Conservation (phyloP, 2,113 vertebrate genomes). For the Aldabrachelys gigantea region DNA sequence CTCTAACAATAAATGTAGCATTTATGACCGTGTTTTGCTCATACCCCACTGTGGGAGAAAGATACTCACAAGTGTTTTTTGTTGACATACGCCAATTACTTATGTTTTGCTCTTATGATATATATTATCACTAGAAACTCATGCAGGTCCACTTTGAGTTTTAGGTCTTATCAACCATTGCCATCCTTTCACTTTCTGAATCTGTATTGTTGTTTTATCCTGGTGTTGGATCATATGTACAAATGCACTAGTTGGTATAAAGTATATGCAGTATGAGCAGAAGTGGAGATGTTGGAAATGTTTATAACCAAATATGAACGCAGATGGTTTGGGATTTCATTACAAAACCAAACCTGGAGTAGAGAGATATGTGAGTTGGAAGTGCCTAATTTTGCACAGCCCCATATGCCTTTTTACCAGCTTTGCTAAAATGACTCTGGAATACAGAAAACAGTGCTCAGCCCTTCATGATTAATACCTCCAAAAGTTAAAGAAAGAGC, state of each 20-base stretch:
- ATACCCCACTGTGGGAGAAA: background rate
- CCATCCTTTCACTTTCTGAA: background rate
- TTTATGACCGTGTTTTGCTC: background rate
- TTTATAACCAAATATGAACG: background rate
- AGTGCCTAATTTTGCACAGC: background rate
- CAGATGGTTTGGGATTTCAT: background rate
- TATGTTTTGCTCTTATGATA: background rate
- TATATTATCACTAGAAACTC: background rate
- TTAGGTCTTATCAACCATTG: background rate
- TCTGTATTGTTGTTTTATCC: background rate
- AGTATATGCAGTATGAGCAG: background rate
- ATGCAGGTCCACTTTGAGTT: background rate
- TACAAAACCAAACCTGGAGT: background rate
- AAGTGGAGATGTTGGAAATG: background rate
- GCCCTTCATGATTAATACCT: background rate
- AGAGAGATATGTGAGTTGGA: background rate
- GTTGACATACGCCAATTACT: background rate
- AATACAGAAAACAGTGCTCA: background rate
- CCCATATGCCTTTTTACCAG: background rate
- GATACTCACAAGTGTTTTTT: background rate
- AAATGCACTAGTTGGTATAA: background rate
- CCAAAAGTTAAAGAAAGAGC: background rate
- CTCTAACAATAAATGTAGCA: too few relatives aligned
- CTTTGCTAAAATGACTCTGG: background rate
- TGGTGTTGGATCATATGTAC: background rate